Evolutionary conservation across 2,888 invertebrate genomes (phyloP).

Genomic region (Leucoma salicis): DNA sequence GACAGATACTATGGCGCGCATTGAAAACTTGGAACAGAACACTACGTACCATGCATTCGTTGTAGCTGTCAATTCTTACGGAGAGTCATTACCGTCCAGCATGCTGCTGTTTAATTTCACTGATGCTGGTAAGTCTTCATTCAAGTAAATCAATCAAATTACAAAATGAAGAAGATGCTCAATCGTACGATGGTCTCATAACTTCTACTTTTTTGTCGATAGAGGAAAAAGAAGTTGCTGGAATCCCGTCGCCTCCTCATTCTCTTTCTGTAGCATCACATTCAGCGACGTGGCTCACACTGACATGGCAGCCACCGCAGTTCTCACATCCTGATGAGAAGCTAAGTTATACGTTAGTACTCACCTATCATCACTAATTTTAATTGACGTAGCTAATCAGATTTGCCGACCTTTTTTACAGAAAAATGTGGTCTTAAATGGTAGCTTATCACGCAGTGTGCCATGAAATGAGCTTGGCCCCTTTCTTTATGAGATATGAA

Average conservation of each 20-base stretch:
- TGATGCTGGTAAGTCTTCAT: constrained; percentile 72
- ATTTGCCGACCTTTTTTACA: too few species aligned
- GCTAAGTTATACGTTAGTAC: constrained; percentile 85
- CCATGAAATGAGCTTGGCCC: too few species aligned
- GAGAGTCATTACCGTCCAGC: constrained; percentile 91
- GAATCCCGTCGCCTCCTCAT: constrained; percentile 91
- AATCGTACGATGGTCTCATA: too few species aligned
- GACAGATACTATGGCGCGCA: constrained; percentile 82
- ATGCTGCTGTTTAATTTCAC: constrained; percentile 88
- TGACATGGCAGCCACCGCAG: constrained; percentile 93
- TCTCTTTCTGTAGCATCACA: constrained; percentile 89
- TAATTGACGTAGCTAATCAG: too few species aligned
- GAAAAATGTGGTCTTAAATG: too few species aligned
- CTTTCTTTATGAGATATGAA: too few species aligned
- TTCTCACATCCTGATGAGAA: constrained; percentile 90
- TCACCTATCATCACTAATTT: too few species aligned
- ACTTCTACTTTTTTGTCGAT: constrained; percentile 7
- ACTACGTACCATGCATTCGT: constrained; percentile 91
- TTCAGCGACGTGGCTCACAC: constrained; percentile 91
- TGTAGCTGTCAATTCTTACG: constrained; percentile 88
- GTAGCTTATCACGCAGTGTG: too few species aligned
- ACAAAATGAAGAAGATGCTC: too few species aligned
- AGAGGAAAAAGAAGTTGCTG: constrained; percentile 78
- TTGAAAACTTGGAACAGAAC: constrained; percentile 85
- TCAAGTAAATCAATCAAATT: too few species aligned